Percentiles rank a stretch among this genome's conserved stretches.
These are phyloP conservation scores for Chironomus striatipennis DNA, from an alignment of 1,140 invertebrate genomes.

Conservation along the genomic window DNA sequence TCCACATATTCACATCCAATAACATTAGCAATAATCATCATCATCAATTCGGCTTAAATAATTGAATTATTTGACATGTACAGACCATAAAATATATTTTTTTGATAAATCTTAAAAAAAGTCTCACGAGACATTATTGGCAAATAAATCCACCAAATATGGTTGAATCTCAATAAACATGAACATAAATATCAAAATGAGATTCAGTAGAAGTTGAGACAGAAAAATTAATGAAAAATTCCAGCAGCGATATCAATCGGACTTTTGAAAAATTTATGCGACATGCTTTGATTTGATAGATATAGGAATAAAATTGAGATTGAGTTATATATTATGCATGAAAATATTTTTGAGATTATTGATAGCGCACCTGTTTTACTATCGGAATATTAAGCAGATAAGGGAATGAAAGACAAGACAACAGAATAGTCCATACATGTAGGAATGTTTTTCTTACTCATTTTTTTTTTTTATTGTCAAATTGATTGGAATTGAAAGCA, in stretches of 20 bases:
- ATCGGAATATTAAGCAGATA: constrained; percentile 9
- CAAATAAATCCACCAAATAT: too few relatives aligned
- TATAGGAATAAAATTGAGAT: not conserved
- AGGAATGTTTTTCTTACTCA: too few relatives aligned
- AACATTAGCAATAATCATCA: too few relatives aligned
- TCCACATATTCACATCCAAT: too few relatives aligned
- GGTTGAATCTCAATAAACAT: too few relatives aligned
- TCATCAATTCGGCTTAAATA: too few relatives aligned
- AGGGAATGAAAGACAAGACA: not conserved
- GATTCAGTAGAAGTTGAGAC: too few relatives aligned
- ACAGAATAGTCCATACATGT: not conserved
- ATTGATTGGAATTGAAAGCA: constrained; percentile 1
- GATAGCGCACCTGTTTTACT: not conserved
- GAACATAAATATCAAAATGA: too few relatives aligned
- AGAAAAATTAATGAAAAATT: not conserved
- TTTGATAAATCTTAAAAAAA: too few relatives aligned
- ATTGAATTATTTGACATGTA: too few relatives aligned
- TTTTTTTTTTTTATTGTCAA: not conserved
- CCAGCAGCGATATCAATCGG: constrained; percentile 5
- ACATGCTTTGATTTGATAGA: not conserved
- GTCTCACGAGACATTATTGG: too few relatives aligned
- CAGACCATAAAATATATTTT: too few relatives aligned
- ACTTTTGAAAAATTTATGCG: not conserved
- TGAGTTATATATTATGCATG: not conserved
- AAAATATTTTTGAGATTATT: not conserved